Evolutionary conservation across 1,140 invertebrate genomes (phyloP), one percentile per base, ranked within the genome.

Genomic region (Drosophila nebulosa): DNA sequence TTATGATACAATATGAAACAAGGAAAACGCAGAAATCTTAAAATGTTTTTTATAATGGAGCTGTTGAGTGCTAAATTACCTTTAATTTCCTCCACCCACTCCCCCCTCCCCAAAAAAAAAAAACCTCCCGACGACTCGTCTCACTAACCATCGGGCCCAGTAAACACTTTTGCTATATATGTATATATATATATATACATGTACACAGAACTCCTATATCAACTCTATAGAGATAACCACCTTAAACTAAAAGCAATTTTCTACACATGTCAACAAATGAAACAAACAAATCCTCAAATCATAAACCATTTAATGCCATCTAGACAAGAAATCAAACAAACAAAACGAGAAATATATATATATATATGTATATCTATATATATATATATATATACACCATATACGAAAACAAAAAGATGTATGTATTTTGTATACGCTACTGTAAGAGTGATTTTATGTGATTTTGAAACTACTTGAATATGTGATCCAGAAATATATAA

Each of bases 381-480:
- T 68, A 52, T 68, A 74, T 62, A 66, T 74, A 53, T 73, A 53
- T 53, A 16, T 18, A 74, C 26, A 60, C 26, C 32, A 64, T 39
- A 70, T 30, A 88, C 68, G 61, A 64, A 66, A 42, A 62, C 36
- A 53, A 55, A 72, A 71, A 81, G 68, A 78, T 78, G 65, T 75
- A 80, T 89, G 76, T 89, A 89, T 89, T 89, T 89, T 89, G 85
- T 89, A 89, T 89, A 89, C 85, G 85, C 85, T 89, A 89, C 74
- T 89, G 77, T 84, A 88, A 89, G 84, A 88, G 84, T 88, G 84
- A 88, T 89, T 88, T 88, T 89, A 88, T 88, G 84, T 88, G 84
- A 88, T 88, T 88, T 88, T 89, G 83, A 86, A 86, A 86, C 83
- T 86, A 86, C 83, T 86, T 86, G 83, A 86, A 86, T 86, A 86